A percentile compares a stretch with the other conserved stretches of the same genome.
Evolutionary conservation across 2,113 vertebrate species (phyloP).

Genomic region (Gallinago media): DNA sequence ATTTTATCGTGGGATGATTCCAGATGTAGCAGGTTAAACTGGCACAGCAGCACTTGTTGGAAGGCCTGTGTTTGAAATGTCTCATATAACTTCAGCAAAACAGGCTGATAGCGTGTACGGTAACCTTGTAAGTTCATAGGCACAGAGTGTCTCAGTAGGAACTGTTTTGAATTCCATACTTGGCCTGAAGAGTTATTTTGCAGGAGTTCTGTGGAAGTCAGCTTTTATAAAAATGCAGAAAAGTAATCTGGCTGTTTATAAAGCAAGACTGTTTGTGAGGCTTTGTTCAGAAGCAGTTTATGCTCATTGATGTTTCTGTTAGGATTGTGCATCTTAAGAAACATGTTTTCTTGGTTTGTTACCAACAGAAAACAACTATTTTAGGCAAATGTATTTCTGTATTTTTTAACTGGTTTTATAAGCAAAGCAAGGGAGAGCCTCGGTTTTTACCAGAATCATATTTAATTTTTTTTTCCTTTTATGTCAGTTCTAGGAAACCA

Average conservation of each 20-base stretch:
- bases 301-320: neutral
- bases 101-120: slow-evolving; percentile 61
- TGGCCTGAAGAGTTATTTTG: slow-evolving; percentile 57
- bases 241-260: neutral
- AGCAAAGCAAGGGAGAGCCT: neutral
- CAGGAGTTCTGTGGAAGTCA: slow-evolving; percentile 9
- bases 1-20: neutral
- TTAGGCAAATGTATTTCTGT: neutral
- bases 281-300: neutral
- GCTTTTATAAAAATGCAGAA: slow-evolving; percentile 19
- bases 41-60: slow-evolving; percentile 11
- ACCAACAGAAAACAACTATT: neutral
- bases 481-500: neutral
- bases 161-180: slow-evolving; percentile 68
- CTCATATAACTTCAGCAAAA: slow-evolving; percentile 73
- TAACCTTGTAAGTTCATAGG: slow-evolving; percentile 63
- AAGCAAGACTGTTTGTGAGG: neutral
- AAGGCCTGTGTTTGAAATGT: slow-evolving; percentile 74
- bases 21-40: slow-evolving; percentile 34
- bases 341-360: neutral
- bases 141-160: slow-evolving; percentile 59
- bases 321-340: neutral
- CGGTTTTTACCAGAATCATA: neutral
- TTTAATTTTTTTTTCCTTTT: neutral
- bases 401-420: neutral